Percentiles rank a stretch among this genome's conserved stretches.
phyloP scores from a whole-genome alignment of 2,113 vertebrate species.

The Machaerirhynchus nigripectus region DNA sequence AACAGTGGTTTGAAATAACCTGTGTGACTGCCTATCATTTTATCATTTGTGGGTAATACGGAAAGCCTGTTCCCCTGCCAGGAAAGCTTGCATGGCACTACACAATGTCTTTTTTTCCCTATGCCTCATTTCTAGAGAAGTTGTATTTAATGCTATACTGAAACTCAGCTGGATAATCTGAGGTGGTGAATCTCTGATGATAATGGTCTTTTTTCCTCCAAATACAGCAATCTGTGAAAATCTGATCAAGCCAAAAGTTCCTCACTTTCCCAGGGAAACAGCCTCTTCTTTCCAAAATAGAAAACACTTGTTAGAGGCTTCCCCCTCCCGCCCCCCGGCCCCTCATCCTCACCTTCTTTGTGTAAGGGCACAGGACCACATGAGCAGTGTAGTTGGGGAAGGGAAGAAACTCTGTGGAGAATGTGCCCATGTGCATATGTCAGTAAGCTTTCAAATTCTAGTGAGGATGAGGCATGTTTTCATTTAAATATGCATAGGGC shows the following conservation, averaged over 20 bases:
- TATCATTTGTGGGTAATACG: neutral
- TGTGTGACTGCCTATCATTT: neutral
- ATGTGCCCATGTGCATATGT: neutral
- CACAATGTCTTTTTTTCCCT: neutral
- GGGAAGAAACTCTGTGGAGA: neutral
- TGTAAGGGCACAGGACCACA: neutral
- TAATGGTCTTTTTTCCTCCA: neutral
- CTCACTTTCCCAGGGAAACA: neutral
- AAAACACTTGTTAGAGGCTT: neutral
- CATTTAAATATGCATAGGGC: neutral
- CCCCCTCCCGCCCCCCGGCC: accelerated
- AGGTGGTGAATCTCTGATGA: neutral
- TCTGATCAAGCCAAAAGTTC: neutral
- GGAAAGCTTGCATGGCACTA: neutral
- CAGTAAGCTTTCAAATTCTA: neutral
- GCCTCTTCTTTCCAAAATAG: neutral
- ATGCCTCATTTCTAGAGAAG: neutral
- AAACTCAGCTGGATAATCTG: neutral
- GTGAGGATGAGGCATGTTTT: neutral
- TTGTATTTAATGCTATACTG: neutral
- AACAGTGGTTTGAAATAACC: neutral
- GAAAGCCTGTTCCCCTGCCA: neutral
- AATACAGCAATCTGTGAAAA: neutral
- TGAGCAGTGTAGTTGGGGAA: neutral
- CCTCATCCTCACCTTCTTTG: neutral